phyloP scores from a whole-genome alignment of 2,113 vertebrate genomes.

The Ctenodactylus gundi region DNA sequence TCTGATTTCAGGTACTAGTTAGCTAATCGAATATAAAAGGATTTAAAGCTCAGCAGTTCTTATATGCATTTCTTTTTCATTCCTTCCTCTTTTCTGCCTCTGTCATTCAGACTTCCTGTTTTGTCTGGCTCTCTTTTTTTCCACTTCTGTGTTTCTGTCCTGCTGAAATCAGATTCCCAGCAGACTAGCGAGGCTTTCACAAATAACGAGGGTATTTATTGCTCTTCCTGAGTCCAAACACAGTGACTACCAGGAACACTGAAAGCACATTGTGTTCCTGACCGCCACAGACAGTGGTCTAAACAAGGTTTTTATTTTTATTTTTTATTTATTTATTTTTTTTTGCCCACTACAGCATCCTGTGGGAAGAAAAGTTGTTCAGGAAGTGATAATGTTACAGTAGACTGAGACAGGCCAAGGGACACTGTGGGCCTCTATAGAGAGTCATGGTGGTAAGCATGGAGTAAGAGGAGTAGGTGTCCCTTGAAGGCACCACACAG shows the following conservation, averaged over 20 bases:
- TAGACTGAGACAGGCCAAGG: not conserved
- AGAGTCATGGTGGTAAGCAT: not conserved
- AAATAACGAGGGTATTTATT: not conserved
- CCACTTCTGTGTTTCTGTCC: slow-evolving; percentile 10
- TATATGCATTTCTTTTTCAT: not conserved
- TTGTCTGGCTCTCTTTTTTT: not conserved
- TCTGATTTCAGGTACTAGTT: slow-evolving; percentile 5
- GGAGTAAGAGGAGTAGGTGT: not conserved
- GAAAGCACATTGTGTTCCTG: not conserved
- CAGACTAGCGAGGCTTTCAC: not conserved
- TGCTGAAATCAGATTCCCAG: not conserved
- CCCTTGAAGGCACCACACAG: not conserved
- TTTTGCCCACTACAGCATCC: not conserved
- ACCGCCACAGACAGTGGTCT: not conserved
- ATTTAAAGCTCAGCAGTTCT: not conserved
- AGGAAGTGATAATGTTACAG: not conserved
- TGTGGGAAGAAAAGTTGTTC: not conserved
- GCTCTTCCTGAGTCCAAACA: not conserved
- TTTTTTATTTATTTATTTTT: too few relatives aligned
- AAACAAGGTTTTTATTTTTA: not conserved
- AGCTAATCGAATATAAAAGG: not conserved
- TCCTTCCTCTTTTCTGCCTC: not conserved
- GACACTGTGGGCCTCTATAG: not conserved
- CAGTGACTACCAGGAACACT: not conserved
- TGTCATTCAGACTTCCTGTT: not conserved